A percentile compares a stretch with the other conserved stretches of the same genome.
phyloP scores from a whole-genome alignment of 2,797 vertebrate species.

The Galago senegalensis region DNA sequence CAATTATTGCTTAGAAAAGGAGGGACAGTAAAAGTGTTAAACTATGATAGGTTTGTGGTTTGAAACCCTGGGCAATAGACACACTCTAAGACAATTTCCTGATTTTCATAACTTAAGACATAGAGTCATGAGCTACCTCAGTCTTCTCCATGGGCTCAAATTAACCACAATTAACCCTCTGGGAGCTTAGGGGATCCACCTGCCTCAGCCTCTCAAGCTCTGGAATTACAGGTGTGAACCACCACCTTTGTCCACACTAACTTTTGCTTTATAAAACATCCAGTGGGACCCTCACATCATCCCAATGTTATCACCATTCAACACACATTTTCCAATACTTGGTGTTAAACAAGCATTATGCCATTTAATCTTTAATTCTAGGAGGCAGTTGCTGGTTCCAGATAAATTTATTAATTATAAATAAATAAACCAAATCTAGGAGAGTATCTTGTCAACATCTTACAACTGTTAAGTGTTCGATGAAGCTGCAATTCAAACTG shows the following conservation, averaged over 20 bases:
- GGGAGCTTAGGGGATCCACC: too few species aligned
- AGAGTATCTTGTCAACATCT: background rate
- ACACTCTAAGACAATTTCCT: background rate
- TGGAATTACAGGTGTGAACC: too few species aligned
- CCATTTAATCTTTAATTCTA: background rate
- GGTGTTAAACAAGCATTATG: rapidly evolving
- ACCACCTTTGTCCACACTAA: background rate
- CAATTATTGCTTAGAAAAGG: constrained; percentile 39
- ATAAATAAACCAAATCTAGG: background rate
- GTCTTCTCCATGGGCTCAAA: background rate
- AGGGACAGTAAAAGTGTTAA: background rate
- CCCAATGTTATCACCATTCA: background rate
- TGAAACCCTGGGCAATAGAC: background rate
- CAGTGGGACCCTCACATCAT: background rate
- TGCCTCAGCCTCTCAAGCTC: too few species aligned
- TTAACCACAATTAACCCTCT: too few species aligned
- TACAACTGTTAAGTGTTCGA: too few species aligned
- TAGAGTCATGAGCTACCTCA: background rate
- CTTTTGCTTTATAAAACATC: background rate
- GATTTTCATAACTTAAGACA: background rate
- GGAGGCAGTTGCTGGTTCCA: background rate
- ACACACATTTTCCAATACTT: background rate
- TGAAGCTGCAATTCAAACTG: background rate
- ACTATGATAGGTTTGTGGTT: background rate
- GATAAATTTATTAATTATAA: background rate